Percentiles rank a stretch among this genome's conserved stretches.
Evolutionary conservation across 2,797 vertebrate species (phyloP).

Genomic region (Chloroceryle amazona): DNA sequence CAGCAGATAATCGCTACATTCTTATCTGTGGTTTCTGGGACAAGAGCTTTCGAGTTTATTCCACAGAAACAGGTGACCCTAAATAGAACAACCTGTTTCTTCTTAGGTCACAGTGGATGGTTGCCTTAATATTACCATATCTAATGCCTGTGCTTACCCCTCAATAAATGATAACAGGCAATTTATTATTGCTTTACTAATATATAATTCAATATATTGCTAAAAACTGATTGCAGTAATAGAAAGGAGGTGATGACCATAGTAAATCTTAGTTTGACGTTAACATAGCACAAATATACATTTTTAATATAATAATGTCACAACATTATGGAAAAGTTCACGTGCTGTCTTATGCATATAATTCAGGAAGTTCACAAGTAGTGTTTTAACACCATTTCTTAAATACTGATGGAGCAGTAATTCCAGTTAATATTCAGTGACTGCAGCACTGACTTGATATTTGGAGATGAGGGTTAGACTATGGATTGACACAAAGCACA

Average conservation of each 20-base stretch:
- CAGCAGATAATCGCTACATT: slow-evolving; percentile 98
- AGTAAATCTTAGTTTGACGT: neutral
- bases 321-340: slow-evolving; percentile 5
- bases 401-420: neutral
- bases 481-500: neutral
- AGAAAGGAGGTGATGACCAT: neutral
- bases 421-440: slow-evolving; percentile 48
- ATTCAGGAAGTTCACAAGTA: slow-evolving; percentile 22
- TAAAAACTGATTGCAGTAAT: neutral
- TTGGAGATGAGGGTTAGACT: neutral
- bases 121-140: neutral
- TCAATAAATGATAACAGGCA: neutral
- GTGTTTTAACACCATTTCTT: neutral
- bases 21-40: slow-evolving; percentile 99
- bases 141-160: neutral
- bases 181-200: neutral
- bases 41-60: slow-evolving; percentile 99
- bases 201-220: neutral
- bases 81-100: neutral
- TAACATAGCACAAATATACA: neutral
- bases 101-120: neutral
- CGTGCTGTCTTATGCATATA: neutral
- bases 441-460: slow-evolving; percentile 13
- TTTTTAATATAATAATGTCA: neutral
- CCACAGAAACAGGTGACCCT: slow-evolving; percentile 94